phyloP scores from a whole-genome alignment of 2,113 vertebrate genomes.

The Lagopus leucura region DNA sequence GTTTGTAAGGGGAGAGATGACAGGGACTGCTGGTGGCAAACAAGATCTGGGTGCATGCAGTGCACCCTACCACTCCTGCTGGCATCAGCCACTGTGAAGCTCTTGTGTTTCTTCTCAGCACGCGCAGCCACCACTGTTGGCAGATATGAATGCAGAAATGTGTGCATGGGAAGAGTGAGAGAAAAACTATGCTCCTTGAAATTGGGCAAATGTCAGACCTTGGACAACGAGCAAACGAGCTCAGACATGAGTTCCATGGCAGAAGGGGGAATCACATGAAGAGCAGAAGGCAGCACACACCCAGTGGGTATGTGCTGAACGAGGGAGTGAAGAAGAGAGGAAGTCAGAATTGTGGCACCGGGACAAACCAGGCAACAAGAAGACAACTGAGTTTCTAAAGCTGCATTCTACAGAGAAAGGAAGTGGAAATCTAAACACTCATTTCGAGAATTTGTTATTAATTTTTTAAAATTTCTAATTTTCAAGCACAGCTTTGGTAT shows the following conservation, averaged over 20 bases:
- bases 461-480: background rate
- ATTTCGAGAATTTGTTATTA: background rate
- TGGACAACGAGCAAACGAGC: background rate
- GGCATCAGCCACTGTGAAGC: background rate
- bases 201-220: background rate
- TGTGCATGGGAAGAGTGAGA: fast-evolving
- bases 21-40: background rate
- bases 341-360: background rate
- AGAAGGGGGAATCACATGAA: background rate
- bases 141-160: background rate
- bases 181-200: background rate
- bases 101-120: background rate
- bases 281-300: background rate
- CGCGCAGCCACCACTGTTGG: background rate
- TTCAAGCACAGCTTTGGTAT: background rate
- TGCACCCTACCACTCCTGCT: background rate
- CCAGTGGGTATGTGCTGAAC: background rate
- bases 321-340: background rate
- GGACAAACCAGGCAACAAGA: background rate
- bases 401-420: background rate
- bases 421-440: background rate
- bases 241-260: background rate
- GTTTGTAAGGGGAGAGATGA: background rate
- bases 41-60: background rate
- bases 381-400: background rate